Conservation (phyloP, 92 coral and sea anemone genomes). For the Bergia sp. region DNA sequence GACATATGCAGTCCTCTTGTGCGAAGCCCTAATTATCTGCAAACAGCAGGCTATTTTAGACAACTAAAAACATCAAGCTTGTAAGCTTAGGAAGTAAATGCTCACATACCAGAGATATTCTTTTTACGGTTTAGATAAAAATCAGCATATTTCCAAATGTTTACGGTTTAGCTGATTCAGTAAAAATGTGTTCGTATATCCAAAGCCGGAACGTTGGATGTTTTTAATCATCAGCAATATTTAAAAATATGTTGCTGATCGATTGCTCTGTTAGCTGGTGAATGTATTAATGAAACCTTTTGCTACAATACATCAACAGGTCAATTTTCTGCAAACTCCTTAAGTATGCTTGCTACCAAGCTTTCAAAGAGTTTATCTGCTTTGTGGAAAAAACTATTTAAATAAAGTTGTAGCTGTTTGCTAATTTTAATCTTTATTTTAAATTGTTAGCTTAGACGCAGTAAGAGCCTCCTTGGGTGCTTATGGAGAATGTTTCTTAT, state of each 20-base stretch:
- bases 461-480: no score
- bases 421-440: not conserved
- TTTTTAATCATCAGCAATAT: no score
- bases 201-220: no score
- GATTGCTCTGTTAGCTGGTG: not conserved
- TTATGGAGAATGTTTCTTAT: not conserved
- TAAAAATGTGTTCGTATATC: not conserved
- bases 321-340: not conserved
- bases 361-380: not conserved
- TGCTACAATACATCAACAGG: no score
- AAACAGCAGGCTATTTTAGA: no score
- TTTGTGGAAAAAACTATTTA: not conserved
- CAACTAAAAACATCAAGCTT: no score
- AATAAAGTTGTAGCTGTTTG: not conserved
- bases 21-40: no score
- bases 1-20: no score
- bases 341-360: not conserved
- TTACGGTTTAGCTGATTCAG: not conserved
- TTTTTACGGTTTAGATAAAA: no score
- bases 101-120: no score
- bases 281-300: no score
- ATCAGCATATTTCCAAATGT: not conserved
- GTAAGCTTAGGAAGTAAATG: no score
- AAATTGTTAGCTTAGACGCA: not conserved
- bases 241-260: not conserved